These are phyloP conservation scores for Lordiphosa stackelbergi DNA, from an alignment of 1,140 invertebrate species.

Conservation along the genomic window DNA sequence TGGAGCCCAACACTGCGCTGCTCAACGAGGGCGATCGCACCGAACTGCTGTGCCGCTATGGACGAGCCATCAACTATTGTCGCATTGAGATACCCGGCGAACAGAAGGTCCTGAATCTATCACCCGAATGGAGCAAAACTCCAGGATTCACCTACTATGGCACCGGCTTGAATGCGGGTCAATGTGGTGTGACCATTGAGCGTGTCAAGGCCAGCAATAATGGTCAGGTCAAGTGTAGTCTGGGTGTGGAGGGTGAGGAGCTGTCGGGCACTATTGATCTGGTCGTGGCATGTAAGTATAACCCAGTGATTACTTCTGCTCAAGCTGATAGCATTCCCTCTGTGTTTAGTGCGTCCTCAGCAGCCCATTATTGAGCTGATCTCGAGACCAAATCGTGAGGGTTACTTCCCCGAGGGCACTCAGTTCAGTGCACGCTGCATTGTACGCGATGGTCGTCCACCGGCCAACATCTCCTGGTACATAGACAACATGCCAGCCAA, in stretches of 20 bases:
- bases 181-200: slow-evolving; percentile 84
- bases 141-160: slow-evolving; percentile 79
- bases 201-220: slow-evolving; percentile 82
- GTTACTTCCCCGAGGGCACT: slow-evolving; percentile 80
- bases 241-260: slow-evolving; percentile 78
- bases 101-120: slow-evolving; percentile 68
- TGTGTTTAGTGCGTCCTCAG: slow-evolving; percentile 80
- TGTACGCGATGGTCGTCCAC: slow-evolving; percentile 83
- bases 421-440: slow-evolving; percentile 82
- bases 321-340: background rate
- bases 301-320: background rate
- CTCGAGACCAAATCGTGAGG: slow-evolving; percentile 73
- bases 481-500: slow-evolving; percentile 81
- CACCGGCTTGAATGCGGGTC: slow-evolving; percentile 79
- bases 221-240: slow-evolving; percentile 83
- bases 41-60: slow-evolving; percentile 77
- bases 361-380: slow-evolving; percentile 80
- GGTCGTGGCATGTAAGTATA: slow-evolving; percentile 84
- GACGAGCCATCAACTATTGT: slow-evolving; percentile 76
- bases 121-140: slow-evolving; percentile 66
- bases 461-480: slow-evolving; percentile 84
- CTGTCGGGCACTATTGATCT: slow-evolving; percentile 80
- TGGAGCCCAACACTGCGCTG: slow-evolving; percentile 68
- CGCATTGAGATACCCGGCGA: slow-evolving; percentile 79
- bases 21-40: slow-evolving; percentile 77